Evolutionary conservation across 2,888 invertebrate genomes (phyloP).

Genomic region (Apamea crenata): DNA sequence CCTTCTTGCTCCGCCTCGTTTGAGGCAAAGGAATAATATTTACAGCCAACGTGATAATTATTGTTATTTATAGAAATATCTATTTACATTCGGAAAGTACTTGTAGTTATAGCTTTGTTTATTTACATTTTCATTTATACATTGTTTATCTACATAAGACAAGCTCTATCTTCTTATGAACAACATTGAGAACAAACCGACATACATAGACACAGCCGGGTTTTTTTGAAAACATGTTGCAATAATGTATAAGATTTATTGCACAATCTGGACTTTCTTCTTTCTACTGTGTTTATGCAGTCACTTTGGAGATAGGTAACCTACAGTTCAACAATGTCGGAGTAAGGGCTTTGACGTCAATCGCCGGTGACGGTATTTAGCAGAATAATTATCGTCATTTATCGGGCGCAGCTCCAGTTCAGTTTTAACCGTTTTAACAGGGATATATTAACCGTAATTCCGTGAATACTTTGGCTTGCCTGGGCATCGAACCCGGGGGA

Average conservation of each 20-base stretch:
- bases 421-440: slow-evolving; percentile 13
- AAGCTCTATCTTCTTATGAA: slow-evolving; percentile 7
- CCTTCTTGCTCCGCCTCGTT: slow-evolving; percentile 25
- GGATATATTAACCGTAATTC: slow-evolving; percentile 15
- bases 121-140: slow-evolving; percentile 39
- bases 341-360: slow-evolving; percentile 51
- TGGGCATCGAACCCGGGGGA: not conserved
- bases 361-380: slow-evolving; percentile 12
- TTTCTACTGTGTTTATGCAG: slow-evolving; percentile 19
- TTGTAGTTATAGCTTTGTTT: slow-evolving; percentile 37
- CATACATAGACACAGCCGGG: not conserved
- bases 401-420: slow-evolving; percentile 11
- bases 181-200: slow-evolving; percentile 9
- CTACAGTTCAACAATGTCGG: slow-evolving; percentile 48
- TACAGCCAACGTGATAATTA: slow-evolving; percentile 41
- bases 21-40: slow-evolving; percentile 46
- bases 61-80: slow-evolving; percentile 41
- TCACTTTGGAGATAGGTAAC: slow-evolving; percentile 33
- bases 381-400: slow-evolving; percentile 33
- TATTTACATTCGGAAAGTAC: slow-evolving; percentile 39
- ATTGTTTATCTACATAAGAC: slow-evolving; percentile 15
- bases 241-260: slow-evolving; percentile 31
- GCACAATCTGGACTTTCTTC: slow-evolving; percentile 37
- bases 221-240: slow-evolving; percentile 44
- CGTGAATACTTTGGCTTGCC: not conserved